phyloP scores from a whole-genome alignment of 2,113 vertebrate species.

The Leptobrachium ailaonicum region DNA sequence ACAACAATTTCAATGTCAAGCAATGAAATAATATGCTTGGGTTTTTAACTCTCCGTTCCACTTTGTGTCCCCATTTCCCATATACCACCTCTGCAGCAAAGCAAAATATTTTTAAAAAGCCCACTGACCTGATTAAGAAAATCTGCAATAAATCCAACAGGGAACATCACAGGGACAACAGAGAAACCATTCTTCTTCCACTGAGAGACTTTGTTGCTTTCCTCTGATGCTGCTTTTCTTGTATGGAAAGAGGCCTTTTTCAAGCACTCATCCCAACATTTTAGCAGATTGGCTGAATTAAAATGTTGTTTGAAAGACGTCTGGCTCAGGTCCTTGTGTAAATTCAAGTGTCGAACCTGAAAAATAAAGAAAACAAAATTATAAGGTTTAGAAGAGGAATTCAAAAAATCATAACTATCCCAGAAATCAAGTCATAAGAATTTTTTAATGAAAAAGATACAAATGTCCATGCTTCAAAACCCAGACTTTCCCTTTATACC shows the following conservation, averaged over 20 bases:
- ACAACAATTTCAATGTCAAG: too few species aligned
- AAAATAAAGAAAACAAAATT: constrained; percentile 11
- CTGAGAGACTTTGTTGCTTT: constrained; percentile 77
- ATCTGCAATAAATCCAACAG: constrained; percentile 65
- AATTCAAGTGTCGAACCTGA: constrained; percentile 80
- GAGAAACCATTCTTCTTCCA: constrained; percentile 87
- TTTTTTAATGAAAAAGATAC: too few species aligned
- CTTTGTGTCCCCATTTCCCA: too few species aligned
- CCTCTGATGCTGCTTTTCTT: constrained; percentile 57
- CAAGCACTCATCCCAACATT: constrained; percentile 83
- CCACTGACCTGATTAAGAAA: constrained; percentile 78
- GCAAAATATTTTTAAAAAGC: not conserved
- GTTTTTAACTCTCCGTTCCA: too few species aligned
- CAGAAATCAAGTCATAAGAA: too few species aligned
- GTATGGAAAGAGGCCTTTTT: constrained; percentile 61
- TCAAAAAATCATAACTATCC: too few species aligned
- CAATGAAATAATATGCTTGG: too few species aligned
- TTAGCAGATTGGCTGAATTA: constrained; percentile 68
- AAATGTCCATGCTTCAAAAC: too few species aligned
- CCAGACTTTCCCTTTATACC: too few species aligned
- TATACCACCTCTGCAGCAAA: too few species aligned
- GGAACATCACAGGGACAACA: constrained; percentile 82
- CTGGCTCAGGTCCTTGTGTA: constrained; percentile 74
- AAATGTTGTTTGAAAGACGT: constrained; percentile 77
- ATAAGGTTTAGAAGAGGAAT: too few species aligned